Conservation (phyloP, 2,113 vertebrate genomes). For the Sphyrna mokarran region DNA sequence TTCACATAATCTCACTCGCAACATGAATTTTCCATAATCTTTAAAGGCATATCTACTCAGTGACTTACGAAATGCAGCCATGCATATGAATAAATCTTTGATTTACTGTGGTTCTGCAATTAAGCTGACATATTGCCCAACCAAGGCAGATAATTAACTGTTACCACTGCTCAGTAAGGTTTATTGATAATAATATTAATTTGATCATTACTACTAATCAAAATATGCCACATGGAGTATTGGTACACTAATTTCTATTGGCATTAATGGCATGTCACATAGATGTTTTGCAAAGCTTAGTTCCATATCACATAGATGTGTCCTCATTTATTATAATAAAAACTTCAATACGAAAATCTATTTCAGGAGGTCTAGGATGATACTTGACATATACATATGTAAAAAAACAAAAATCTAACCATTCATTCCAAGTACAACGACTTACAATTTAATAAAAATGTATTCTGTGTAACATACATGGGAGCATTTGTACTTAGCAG, state of each 20-base stretch:
- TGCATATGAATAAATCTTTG: background rate
- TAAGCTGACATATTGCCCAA: background rate
- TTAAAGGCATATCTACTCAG: background rate
- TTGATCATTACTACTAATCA: background rate
- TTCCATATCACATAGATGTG: background rate
- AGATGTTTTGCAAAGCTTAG: background rate
- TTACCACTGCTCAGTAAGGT: background rate
- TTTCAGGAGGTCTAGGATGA: background rate
- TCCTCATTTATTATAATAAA: background rate
- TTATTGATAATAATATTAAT: background rate
- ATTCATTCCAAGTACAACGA: too few relatives aligned
- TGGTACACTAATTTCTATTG: background rate
- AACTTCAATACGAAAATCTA: background rate
- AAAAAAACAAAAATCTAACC: background rate
- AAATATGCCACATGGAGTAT: background rate
- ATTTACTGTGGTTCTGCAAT: background rate
- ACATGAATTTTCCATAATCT: background rate
- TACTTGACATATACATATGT: background rate
- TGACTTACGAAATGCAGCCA: background rate
- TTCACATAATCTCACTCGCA: background rate
- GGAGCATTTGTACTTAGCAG: background rate
- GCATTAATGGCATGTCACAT: background rate
- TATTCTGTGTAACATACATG: background rate
- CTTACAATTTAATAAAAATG: too few relatives aligned
- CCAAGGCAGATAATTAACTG: background rate